Base-by-base conservation (phyloP, 2,888 invertebrate genomes). In the Plusia festucae region DNA sequence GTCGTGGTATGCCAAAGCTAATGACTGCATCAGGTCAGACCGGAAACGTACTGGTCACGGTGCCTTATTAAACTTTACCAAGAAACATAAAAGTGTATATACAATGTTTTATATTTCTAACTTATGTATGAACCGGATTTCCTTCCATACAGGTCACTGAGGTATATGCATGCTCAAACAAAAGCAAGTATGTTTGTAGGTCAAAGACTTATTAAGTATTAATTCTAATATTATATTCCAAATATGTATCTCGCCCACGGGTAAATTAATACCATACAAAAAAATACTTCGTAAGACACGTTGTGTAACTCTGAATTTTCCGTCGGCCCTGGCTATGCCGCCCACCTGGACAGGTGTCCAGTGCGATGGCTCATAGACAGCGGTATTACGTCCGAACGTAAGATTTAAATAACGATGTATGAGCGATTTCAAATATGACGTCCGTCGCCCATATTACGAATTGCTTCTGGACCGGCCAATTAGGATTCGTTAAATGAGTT, bases 281-380 rank as follows among this genome's bases (percentile, higher is more conserved):
- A 66, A 64, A 78, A 78, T 76, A 79, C 88, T 86, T 83, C 85
- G 85, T 81, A 87, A 87, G 68, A 76, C 72, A 81, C 79, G 79
- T 78, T 80, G 62, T 55, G 63, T 56, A 81, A 70, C 72, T 75
- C 72, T 84, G 83, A 86, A 85, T 84, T 87, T 87, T 85, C 85
- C 82, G 82, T 46, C 82, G 90, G 77, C 91, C 90, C 81, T 89
- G 90, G 84, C 83, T 72, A 59, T 76, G 78, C 85, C 93, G 90
- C 93, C 94, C 92, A 94, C 93, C 83, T 86, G 83, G 80, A 86
- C 93, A 94, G 93, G 93, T 94, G 93, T 89, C 81, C 82, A 82
- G 79, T 80, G 85, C 86, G 82, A 88, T 86, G 82, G 82, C 85
- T 86, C 88, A 87, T 86, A 82, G 76, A 81, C 76, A 80, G 83